Evolutionary conservation across 2,797 vertebrate genomes (phyloP).

Genomic region (Ciconia nigra): DNA sequence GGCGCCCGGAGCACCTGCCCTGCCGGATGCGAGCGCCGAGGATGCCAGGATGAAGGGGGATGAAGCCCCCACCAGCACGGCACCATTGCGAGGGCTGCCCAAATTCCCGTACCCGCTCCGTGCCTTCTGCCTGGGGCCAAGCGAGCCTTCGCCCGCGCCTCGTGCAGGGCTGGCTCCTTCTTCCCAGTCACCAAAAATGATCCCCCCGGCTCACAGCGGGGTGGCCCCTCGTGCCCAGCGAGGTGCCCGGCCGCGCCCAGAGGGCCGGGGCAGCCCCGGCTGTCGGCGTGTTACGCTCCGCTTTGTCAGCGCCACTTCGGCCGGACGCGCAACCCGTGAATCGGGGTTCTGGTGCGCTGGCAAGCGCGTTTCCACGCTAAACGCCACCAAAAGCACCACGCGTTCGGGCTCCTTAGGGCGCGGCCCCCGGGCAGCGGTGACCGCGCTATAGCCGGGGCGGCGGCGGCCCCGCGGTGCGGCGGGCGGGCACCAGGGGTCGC

Average conservation of each 20-base stretch:
- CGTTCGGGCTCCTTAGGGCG: rapidly evolving
- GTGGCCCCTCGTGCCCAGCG: rapidly evolving
- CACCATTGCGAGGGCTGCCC: not conserved
- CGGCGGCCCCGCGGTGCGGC: not conserved
- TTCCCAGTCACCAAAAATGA: rapidly evolving
- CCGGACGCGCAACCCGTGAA: rapidly evolving
- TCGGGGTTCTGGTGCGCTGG: rapidly evolving
- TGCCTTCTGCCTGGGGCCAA: not conserved
- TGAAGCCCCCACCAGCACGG: not conserved
- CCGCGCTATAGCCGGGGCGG: not conserved
- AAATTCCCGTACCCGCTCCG: not conserved
- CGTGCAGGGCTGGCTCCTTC: rapidly evolving
- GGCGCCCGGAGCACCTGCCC: not conserved
- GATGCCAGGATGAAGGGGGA: not conserved
- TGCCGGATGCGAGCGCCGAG: rapidly evolving
- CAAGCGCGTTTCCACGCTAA: not conserved
- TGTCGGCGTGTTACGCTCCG: not conserved
- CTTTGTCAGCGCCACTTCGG: not conserved
- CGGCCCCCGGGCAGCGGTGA: not conserved
- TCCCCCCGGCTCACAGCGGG: rapidly evolving
- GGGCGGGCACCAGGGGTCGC: not conserved
- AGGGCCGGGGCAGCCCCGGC: no score
- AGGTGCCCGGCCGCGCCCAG: not conserved
- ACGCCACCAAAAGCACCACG: rapidly evolving
- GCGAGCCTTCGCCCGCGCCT: rapidly evolving